Base-by-base conservation (phyloP, 2,797 vertebrate genomes). In the Cyprinodon diabolis region DNA sequence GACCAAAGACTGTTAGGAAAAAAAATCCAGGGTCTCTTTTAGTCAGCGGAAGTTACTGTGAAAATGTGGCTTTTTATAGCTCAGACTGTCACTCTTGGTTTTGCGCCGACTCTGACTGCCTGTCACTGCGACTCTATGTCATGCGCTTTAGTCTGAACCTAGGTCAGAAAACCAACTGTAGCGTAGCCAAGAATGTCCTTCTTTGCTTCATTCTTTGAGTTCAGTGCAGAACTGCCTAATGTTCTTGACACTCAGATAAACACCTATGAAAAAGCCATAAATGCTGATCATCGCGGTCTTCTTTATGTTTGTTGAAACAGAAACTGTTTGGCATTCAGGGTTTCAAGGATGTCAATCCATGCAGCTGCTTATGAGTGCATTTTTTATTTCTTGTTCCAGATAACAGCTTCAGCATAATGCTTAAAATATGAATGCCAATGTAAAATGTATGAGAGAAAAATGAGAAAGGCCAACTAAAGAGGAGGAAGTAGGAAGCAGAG, bases 121-220 rank as follows among this genome's bases (percentile, higher is more conserved):
- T 91, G 90, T 92, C 89, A 89, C 74, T 84, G 84, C 66, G 71
- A 71, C 62, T 93, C 85, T 90, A 63, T 86, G 86, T 93, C 90
- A 90, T 9, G 9, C 75, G 78, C 86, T 86, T 82, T 90, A 85
- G 82, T 82, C 82, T 86, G 76, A 75, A 58, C 82, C 72, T 63
- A 75, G 87, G 87, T 90, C 90, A 87, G 78, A 67, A 72, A 80
- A 86, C 68, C 55, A 70, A 76, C 68, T 80, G 83, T 83, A 84
- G 74, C 49, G 19, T 49, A 75, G 72, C 79, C 55, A 74, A 76
- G 25, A 72, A 75, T 80, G 81, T 83, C 68, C 76, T 66, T 81
- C 80, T 80, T 79, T 76, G 69, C 71, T 60, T 30, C 76, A 60
- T 75, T 72, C 51, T 78, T 78, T 79, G 52, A 71, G 72, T 72